A percentile compares a stretch with the other conserved stretches of the same genome.
Conservation (phyloP, 2,888 invertebrate species). For the Ormyrus pomaceus region DNA sequence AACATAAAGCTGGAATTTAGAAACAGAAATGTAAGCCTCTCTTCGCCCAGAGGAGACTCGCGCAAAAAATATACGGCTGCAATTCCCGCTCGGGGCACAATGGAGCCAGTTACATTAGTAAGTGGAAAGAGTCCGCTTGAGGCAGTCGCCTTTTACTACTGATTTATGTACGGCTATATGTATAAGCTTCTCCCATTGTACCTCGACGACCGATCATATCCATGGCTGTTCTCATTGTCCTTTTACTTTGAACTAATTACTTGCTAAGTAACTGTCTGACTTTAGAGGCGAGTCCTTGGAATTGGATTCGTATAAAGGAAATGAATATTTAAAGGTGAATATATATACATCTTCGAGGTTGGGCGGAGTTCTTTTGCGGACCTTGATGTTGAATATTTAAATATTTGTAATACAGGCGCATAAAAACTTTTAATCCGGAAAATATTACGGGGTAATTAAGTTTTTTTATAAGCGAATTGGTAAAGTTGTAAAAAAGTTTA, state of each 20-base stretch:
- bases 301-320: no score
- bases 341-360: no score
- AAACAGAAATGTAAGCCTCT: conserved; percentile 28
- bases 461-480: no score
- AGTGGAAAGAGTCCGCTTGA: conserved; percentile 19
- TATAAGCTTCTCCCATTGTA: not conserved
- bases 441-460: no score
- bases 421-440: no score
- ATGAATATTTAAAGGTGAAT: conserved; percentile 1
- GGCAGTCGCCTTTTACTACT: conserved; percentile 19
- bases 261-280: conserved; percentile 7
- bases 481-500: no score
- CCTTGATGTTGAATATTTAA: no score
- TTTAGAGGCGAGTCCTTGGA: no score
- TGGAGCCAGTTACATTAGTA: conserved; percentile 20
- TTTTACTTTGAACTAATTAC: not conserved
- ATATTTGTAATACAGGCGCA: no score
- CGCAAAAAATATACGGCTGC: not conserved
- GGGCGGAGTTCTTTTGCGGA: no score
- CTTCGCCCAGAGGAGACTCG: not conserved
- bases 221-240: conserved; percentile 7
- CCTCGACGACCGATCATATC: not conserved
- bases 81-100: not conserved
- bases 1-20: conserved; percentile 1
- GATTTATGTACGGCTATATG: conserved; percentile 1